Conservation (phyloP, 2,888 invertebrate genomes). For the Lasioglossum malachurum region DNA sequence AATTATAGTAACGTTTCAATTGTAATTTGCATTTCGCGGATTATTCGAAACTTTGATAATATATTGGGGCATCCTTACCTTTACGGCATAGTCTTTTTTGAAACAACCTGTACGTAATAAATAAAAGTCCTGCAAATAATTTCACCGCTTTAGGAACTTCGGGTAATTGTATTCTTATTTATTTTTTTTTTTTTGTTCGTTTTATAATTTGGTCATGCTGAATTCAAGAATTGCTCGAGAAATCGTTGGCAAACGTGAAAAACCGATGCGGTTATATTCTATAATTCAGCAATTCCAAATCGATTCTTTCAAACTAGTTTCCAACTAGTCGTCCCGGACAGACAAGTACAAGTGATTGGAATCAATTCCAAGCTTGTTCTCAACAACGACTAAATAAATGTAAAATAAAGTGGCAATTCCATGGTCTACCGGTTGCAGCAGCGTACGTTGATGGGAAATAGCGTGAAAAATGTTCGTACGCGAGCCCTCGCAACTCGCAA, state of each 20-base stretch:
- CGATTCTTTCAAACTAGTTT: background rate
- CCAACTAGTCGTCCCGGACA: background rate
- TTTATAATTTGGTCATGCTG: constrained; percentile 42
- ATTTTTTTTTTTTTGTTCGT: background rate
- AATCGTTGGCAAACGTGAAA: background rate
- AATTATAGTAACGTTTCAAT: background rate
- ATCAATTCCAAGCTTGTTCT: constrained; percentile 1
- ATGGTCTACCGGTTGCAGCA: background rate
- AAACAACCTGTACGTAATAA: constrained; percentile 51
- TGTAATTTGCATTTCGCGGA: constrained; percentile 2
- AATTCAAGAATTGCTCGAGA: constrained; percentile 20
- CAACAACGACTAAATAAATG: background rate
- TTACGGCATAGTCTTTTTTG: constrained; percentile 41
- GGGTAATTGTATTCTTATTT: background rate
- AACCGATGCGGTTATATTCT: background rate
- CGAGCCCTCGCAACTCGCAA: background rate
- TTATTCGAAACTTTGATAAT: constrained; percentile 20
- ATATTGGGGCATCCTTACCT: constrained; percentile 44
- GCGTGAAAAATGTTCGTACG: constrained; percentile 1
- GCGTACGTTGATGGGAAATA: background rate
- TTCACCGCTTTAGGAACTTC: constrained; percentile 24
- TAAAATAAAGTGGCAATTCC: background rate
- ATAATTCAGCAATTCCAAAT: constrained; percentile 40
- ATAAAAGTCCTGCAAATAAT: constrained; percentile 51
- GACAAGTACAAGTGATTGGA: background rate